Conservation (phyloP, 1,140 invertebrate genomes). For the Aphaenogaster rudis region DNA sequence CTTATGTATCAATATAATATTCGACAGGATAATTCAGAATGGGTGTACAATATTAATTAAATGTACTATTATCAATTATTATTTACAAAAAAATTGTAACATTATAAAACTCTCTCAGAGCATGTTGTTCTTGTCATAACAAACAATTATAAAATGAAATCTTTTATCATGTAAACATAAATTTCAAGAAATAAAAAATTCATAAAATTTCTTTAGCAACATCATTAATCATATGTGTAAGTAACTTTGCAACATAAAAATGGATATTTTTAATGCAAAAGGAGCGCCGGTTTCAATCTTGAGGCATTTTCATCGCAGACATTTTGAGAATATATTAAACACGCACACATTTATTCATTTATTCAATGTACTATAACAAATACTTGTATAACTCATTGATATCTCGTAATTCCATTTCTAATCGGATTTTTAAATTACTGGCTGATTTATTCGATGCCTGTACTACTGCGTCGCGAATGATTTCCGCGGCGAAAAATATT, state of each 20-base stretch:
- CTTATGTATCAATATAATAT: not conserved
- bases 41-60: not conserved
- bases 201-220: not conserved
- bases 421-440: not conserved
- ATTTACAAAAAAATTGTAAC: slow-evolving; percentile 19
- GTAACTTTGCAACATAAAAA: not conserved
- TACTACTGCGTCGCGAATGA: not conserved
- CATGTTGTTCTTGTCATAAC: not conserved
- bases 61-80: not conserved
- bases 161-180: not conserved
- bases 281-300: not conserved
- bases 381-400: not conserved
- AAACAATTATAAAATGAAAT: not conserved
- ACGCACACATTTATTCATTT: not conserved
- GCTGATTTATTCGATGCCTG: not conserved
- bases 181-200: slow-evolving; percentile 5
- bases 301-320: not conserved
- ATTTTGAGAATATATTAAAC: not conserved
- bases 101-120: not conserved
- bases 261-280: not conserved
- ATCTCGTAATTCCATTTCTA: not conserved
- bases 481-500: not conserved
- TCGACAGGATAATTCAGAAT: not conserved
- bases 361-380: not conserved
- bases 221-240: not conserved